Base-by-base conservation (phyloP, 2,888 invertebrate species). In the Chorisops tibialis region DNA sequence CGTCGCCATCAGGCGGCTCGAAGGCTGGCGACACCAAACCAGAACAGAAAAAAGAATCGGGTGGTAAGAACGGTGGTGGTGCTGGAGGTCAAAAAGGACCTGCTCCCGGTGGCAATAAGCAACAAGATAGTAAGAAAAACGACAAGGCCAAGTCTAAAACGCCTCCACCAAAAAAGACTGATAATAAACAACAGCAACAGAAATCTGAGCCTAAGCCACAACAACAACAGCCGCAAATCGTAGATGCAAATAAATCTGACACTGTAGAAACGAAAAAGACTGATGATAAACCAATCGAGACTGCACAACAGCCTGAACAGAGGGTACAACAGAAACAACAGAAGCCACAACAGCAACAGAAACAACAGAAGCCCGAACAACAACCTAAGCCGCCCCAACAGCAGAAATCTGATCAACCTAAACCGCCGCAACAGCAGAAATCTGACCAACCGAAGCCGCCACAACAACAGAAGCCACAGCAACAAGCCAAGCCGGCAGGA, bases 61-160 rank as follows among this genome's bases (percentile, higher is more conserved):
- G 21, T 21, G 79, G 79, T 43, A 80, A 61, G 22, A 61, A 61
- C 22, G 50, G 22, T 14, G 49, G 39, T 3, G 35, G 7, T 38
- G n/a, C 41, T 18, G 38, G 16, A 21, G 43, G n/a, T 79, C 80
- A 6, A 67, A 83, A 71, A 74, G 83, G 78, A 45, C 79, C 80
- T n/a, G n/a, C n/a, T 2, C 19, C 54, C 3, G 24, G 39, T 11
- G n/a, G 14, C 12, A 41, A 39, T 9, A 14, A 41, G 14, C 58
- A 38, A 12, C 60, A 60, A 43, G 60, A 60, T 12, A 35, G 30
- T 16, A 60, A 61, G 38, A 61, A 61, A 38, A 45, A 51, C 5
- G 61, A 56, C 9, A 62, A 62, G 48, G 16, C 51, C 4, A 60
- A 60, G 19, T 18, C 61, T 1, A 62, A 62, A 24, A 62, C 58